phyloP scores from a whole-genome alignment of 30 jellyfish, hydroid and myxozoan species.

The Cassiopea andromeda region DNA sequence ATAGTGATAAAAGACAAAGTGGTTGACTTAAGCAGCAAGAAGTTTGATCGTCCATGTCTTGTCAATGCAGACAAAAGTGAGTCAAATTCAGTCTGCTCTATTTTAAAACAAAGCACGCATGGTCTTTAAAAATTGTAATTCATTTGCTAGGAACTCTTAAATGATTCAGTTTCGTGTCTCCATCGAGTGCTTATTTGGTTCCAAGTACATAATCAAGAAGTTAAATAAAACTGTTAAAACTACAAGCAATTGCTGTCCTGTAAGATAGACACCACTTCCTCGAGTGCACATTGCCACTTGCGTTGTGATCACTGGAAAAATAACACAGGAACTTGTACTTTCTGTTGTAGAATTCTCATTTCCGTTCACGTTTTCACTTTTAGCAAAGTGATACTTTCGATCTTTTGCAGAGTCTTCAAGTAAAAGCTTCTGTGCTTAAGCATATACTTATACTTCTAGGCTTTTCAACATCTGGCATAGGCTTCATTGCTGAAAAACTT shows the following conservation, averaged over 20 bases:
- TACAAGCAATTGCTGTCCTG: neutral
- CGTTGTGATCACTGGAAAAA: too few relatives aligned
- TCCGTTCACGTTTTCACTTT: too few relatives aligned
- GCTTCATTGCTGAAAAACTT: slow-evolving; percentile 14
- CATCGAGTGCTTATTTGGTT: neutral
- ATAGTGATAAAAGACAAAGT: neutral
- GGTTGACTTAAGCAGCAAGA: neutral
- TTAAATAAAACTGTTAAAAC: neutral
- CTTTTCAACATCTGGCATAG: neutral
- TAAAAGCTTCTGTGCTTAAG: too few relatives aligned
- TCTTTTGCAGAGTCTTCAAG: too few relatives aligned
- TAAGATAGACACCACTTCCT: too few relatives aligned
- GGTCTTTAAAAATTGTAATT: neutral
- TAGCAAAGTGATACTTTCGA: too few relatives aligned
- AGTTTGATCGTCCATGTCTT: neutral
- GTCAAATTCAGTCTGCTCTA: neutral
- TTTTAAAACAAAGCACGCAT: too few relatives aligned
- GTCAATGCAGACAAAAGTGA: neutral
- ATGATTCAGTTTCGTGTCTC: neutral
- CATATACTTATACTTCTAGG: too few relatives aligned
- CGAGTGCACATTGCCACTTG: too few relatives aligned
- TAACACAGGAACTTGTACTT: too few relatives aligned
- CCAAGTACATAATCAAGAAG: neutral
- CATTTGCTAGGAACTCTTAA: neutral
- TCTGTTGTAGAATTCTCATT: too few relatives aligned